Percentiles rank a stretch among this genome's conserved stretches.
Conservation (phyloP, 2,113 vertebrate genomes). For the Balaeniceps rex region DNA sequence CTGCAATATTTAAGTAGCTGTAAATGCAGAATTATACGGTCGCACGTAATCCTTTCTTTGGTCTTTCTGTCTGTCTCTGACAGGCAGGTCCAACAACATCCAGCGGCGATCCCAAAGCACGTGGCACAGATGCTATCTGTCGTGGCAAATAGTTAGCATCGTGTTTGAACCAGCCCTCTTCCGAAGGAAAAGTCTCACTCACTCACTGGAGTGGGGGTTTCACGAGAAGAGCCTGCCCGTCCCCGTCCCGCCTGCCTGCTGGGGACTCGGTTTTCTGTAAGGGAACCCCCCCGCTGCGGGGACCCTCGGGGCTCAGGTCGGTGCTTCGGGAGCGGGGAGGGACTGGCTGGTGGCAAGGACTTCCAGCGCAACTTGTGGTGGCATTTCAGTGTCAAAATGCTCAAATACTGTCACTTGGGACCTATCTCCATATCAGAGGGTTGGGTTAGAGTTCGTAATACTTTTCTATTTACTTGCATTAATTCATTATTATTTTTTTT, state of each 20-base stretch:
- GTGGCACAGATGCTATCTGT: neutral
- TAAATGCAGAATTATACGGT: neutral
- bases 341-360: neutral
- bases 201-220: neutral
- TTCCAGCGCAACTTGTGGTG: neutral
- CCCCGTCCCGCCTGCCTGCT: neutral
- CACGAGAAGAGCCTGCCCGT: too few species aligned
- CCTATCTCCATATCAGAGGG: too few species aligned
- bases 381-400: too few species aligned
- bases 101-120: neutral
- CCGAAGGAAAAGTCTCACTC: neutral
- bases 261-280: neutral
- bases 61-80: neutral
- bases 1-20: neutral
- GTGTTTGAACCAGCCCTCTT: neutral
- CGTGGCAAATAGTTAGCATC: neutral
- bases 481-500: neutral
- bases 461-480: neutral
- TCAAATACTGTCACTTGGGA: neutral
- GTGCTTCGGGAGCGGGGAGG: rapidly evolving
- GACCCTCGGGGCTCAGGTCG: neutral
- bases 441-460: neutral
- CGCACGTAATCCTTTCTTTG: neutral
- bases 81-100: neutral
- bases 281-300: neutral